Conservation (phyloP, 1,140 invertebrate species). For the Procambarus clarkii region DNA sequence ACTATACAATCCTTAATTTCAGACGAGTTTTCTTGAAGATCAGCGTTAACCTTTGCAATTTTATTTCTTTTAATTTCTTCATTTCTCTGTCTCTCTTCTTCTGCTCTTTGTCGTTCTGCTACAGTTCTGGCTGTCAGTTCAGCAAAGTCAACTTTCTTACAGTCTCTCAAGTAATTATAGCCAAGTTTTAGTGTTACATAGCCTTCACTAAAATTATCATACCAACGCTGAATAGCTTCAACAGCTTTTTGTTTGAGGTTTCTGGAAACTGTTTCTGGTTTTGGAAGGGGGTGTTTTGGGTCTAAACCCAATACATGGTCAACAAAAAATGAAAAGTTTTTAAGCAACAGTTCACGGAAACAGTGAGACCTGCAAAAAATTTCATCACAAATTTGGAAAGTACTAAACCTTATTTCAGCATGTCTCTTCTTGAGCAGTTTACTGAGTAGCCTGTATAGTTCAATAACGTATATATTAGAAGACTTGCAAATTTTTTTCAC, state of each 20-base stretch:
- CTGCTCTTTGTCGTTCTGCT: constrained; percentile 59
- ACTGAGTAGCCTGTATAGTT: constrained; percentile 61
- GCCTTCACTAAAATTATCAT: constrained; percentile 59
- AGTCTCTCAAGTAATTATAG: constrained; percentile 62
- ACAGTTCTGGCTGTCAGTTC: constrained; percentile 58
- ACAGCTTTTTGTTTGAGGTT: constrained; percentile 66
- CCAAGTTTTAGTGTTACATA: constrained; percentile 54
- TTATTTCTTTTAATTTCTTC: constrained; percentile 65
- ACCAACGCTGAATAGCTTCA: constrained; percentile 63
- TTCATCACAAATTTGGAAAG: constrained; percentile 70
- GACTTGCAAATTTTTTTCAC: constrained; percentile 69
- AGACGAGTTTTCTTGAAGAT: constrained; percentile 28
- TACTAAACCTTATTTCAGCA: constrained; percentile 69
- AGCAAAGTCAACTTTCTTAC: constrained; percentile 69
- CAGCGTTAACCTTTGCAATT: constrained; percentile 54
- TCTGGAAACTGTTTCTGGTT: constrained; percentile 49
- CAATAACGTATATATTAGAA: constrained; percentile 64
- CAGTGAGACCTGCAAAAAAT: constrained; percentile 70
- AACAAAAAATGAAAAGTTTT: constrained; percentile 57
- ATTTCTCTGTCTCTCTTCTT: constrained; percentile 51
- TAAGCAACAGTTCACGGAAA: constrained; percentile 60
- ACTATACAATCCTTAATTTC: constrained; percentile 58
- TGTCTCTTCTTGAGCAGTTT: constrained; percentile 67
- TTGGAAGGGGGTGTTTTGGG: constrained; percentile 52
- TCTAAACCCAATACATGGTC: constrained; percentile 49